phyloP scores from a whole-genome alignment of 37 sponge, comb jelly and placozoan species.

The Haliclona indistincta region DNA sequence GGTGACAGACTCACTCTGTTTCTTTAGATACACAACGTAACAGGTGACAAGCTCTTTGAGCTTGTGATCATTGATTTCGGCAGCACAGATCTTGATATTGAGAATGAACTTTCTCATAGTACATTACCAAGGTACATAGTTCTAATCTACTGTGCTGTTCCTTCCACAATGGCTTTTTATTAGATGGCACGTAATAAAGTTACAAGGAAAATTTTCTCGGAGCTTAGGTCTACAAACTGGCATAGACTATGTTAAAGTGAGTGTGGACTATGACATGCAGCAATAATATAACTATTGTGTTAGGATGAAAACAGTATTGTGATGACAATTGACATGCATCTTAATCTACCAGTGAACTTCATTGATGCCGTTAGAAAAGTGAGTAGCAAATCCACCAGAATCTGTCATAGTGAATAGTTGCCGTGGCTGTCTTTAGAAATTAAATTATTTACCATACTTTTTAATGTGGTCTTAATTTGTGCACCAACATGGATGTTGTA shows the following conservation, averaged over 20 bases:
- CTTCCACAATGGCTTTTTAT: neutral
- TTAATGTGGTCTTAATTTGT: too few relatives aligned
- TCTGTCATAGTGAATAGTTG: neutral
- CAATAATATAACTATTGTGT: neutral
- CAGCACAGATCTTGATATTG: conserved; percentile 64
- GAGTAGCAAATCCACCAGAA: conserved; percentile 3
- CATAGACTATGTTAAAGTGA: conserved; percentile 60
- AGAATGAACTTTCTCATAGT: conserved; percentile 15
- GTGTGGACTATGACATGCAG: neutral
- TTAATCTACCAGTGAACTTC: conserved; percentile 63
- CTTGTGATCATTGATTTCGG: conserved; percentile 69
- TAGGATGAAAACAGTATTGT: conserved; percentile 51
- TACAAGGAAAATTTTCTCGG: conserved; percentile 48
- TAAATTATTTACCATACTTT: too few relatives aligned
- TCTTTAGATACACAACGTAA: conserved; percentile 31
- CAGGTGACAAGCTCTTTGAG: conserved; percentile 54
- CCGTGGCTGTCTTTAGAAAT: too few relatives aligned
- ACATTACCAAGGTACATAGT: neutral
- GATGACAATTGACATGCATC: conserved; percentile 77
- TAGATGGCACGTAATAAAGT: conserved; percentile 44
- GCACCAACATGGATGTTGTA: too few relatives aligned
- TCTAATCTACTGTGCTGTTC: neutral
- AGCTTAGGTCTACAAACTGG: conserved; percentile 71
- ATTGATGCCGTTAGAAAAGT: conserved; percentile 58
- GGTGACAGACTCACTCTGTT: neutral